Evolutionary conservation across 2,888 invertebrate species (phyloP), one percentile per base, ranked within the genome.

Genomic region (Epistrophe grossulariae): DNA sequence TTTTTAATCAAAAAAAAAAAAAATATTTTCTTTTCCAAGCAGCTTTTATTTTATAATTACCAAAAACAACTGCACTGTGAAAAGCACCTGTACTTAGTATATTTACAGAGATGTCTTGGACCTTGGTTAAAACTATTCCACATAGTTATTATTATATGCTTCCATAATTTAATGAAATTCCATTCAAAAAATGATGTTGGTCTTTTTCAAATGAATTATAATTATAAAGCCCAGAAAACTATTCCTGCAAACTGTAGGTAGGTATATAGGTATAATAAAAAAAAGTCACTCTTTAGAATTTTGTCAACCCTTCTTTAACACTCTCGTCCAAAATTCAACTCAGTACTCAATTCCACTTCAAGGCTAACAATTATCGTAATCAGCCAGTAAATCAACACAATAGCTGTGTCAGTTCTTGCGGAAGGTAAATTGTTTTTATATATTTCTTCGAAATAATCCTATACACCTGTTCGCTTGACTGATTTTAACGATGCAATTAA

Each of bases 401-500:
- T 87, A 66, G 85, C 74, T 82, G 78, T 74, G 81, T 74, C 79
- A 70, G 82, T 79, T 79, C 74, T 57, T 71, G 82, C 82, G 48
- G 82, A 74, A 79, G 85, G 82, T 79, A 79, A 82, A 82, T 82
- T 82, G 78, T 85, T 85, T 82, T 82, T 45, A 70, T 79, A 66
- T 79, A 70, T 73, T 70, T 74, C 85, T 59, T 38, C 68, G 73
- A 62, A 78, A 62, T 78, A 74, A 74, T 82, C 74, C 82, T 82
- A n/a, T n/a, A 82, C 78, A 87, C 82, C 82, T 87, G 82, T 87
- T 70, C 74, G 85, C 64, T 82, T 71, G 85, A 52, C 52, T 87
- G 82, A 76, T 82, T 87, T 87, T 87, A 82, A 87, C 78, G 85
- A 87, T 82, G 82, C 85, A 87, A 87, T 87, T 82, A 87, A 87